Evolutionary conservation across 2,113 vertebrate species (phyloP), one percentile per base, ranked within the genome.

Genomic region (Eretmochelys imbricata): DNA sequence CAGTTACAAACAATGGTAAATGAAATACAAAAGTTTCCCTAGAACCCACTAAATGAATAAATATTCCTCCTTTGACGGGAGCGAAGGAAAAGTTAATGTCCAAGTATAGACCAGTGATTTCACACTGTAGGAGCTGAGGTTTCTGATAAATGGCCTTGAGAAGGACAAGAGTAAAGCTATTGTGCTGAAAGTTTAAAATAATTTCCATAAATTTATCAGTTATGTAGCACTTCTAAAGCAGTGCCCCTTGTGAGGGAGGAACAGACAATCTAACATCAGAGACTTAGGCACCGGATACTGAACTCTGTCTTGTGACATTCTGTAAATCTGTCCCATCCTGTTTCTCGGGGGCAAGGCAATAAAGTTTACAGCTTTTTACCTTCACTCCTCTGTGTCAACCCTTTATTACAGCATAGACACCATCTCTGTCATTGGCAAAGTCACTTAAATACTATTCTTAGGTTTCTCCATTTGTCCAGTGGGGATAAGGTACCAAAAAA

Each of bases 1-100:
- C 86, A 95, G 95, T 95, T 94, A 35, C 48, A 92, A 96, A 89
- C 59, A 85, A 85, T 50, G 75, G 83, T 20, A 93, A 97, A 92
- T 29, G 5, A 57, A 91, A 86, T 83, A 75, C 87, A 91, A 94
- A 95, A 87, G 46, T 88, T 69, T 65, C 81, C 84, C 54, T 29
- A 12, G 87, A 72, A 76, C 24, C 54, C 42, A 38, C 78, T 81
- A 84, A 93, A 35, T 8, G 35, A 65, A 93, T 87, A 82, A 78
- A 54, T 82, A 78, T 54, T 85, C 25, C 46, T 82, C 16, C 54
- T 79, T 81, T 79, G n/a, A 22, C 85, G 42, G 50, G n/a, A 85
- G 81, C 65, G 81, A 87, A 85, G 54, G 54, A 59, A 54, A 82
- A 94, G 84, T 10, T 59, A 49, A 82, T 31, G 75, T 22, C 54